These are phyloP conservation scores for Neopelma chrysocephalum DNA, from an alignment of 2,797 vertebrate species.

Conservation along the genomic window DNA sequence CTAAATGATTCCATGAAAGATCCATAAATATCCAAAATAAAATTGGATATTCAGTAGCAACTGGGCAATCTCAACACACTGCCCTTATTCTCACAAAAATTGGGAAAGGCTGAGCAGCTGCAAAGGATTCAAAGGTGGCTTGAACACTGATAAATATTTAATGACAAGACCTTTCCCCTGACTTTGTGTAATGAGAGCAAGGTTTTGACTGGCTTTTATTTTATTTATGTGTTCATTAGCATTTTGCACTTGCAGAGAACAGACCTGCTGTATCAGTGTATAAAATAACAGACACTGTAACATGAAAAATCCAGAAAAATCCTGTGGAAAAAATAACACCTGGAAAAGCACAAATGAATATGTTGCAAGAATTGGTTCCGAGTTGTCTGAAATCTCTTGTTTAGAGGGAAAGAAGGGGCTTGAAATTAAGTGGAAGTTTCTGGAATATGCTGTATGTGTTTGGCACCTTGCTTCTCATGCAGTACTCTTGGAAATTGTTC, in stretches of 20 bases:
- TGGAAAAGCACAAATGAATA: background rate
- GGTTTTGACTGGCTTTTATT: background rate
- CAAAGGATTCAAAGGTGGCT: background rate
- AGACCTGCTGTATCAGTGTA: background rate
- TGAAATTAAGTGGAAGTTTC: background rate
- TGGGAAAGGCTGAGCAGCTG: background rate
- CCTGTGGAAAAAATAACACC: background rate
- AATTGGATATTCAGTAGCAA: background rate
- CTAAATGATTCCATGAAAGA: background rate
- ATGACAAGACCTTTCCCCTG: background rate
- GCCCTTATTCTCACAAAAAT: background rate
- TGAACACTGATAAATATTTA: background rate
- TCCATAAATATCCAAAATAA: background rate
- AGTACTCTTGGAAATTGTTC: background rate
- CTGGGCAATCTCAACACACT: background rate
- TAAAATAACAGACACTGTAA: background rate
- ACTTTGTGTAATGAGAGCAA: background rate
- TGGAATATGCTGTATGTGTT: background rate
- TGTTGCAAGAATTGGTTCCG: background rate
- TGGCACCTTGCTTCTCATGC: background rate
- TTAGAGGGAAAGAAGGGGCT: background rate
- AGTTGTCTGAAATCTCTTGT: background rate
- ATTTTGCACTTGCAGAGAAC: background rate
- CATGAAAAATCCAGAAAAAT: background rate
- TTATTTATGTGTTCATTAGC: background rate